These are phyloP conservation scores for Zonitis immaculata DNA, from an alignment of 2,888 invertebrate genomes.

Conservation along the genomic window DNA sequence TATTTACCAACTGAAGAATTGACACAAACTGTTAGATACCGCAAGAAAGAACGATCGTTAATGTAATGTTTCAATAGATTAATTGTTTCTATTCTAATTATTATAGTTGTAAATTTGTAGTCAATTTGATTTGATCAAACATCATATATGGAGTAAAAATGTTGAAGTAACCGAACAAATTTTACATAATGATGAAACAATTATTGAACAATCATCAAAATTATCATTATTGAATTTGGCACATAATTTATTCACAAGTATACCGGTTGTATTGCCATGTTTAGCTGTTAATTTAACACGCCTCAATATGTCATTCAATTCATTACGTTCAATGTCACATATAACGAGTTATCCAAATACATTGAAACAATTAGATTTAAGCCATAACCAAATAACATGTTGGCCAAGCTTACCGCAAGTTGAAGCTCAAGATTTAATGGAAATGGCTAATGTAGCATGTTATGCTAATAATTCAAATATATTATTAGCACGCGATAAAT, in stretches of 20 bases:
- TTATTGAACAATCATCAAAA: slow-evolving; percentile 58
- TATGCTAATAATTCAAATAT: slow-evolving; percentile 46
- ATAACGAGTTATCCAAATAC: slow-evolving; percentile 86
- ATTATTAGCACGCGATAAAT: slow-evolving; percentile 37
- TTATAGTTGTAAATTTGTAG: slow-evolving; percentile 39
- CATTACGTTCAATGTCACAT: slow-evolving; percentile 72
- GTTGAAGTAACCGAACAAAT: slow-evolving; percentile 66
- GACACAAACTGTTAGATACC: slow-evolving; percentile 38
- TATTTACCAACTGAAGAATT: slow-evolving; percentile 37
- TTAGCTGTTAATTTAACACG: slow-evolving; percentile 80
- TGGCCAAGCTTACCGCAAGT: slow-evolving; percentile 85
- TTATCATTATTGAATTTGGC: slow-evolving; percentile 78
- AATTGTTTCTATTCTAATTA: neutral
- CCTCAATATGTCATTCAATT: slow-evolving; percentile 89
- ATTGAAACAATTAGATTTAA: slow-evolving; percentile 87
- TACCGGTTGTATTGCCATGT: slow-evolving; percentile 87
- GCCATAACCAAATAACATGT: slow-evolving; percentile 84
- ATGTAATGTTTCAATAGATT: slow-evolving; percentile 33
- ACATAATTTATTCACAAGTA: slow-evolving; percentile 82
- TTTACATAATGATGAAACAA: slow-evolving; percentile 54
- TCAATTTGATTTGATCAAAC: slow-evolving; percentile 63
- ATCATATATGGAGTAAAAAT: slow-evolving; percentile 70
- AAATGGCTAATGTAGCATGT: slow-evolving; percentile 66
- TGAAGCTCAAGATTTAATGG: slow-evolving; percentile 55
- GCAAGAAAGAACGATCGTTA: slow-evolving; percentile 44